Base-by-base conservation (phyloP, 1,140 invertebrate genomes). In the Xylocopa sonorina region DNA sequence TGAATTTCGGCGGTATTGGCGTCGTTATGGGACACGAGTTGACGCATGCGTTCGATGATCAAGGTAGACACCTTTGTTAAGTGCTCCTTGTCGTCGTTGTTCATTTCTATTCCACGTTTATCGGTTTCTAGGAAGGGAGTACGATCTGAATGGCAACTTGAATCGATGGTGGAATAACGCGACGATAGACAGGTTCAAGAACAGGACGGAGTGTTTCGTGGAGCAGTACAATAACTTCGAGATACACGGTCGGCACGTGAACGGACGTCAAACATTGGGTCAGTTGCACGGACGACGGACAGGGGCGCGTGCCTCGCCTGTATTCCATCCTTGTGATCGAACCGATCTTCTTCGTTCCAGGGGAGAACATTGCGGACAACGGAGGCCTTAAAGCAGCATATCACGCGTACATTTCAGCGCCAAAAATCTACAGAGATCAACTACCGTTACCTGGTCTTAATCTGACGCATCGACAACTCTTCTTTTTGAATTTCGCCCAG, bases 151-250 rank as follows among this genome's bases (percentile, higher is more conserved):
- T 83, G 99, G 99, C 0, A 99, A 99, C 92, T 93, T 99, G 71
- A 95, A 98, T 89, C 96, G 98, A 77, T 99, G 99, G 99, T 99
- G 99, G 99, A 97, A 99, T 79, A 97, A 99, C 85, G 95, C 95
- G 14, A 99, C 98, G 0, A 98, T 98, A 71, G 95, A 95, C 0
- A 95, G 94, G 34, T 99, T 99, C 89, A 97, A 98, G 87, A 94
- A 96, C 58, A 95, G 97, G 82, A 96, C 98, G 0, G 95, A 98
- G 85, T 99, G 99, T 89, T 96, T 99, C 71, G 95, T 97, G 16
- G 95, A 98, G 55, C 99, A 99, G 91, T 99, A 99, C 90, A 95
- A 93, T 85, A 92, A 93, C 53, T 97, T 94, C 87, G 91, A 94
- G 88, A 89, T 95, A 24, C 92, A 94, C 53, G 93, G 93, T 64